A percentile compares a stretch with the other conserved stretches of the same genome.
phyloP scores from a whole-genome alignment of 2,888 invertebrate genomes.

The Synanthedon vespiformis region DNA sequence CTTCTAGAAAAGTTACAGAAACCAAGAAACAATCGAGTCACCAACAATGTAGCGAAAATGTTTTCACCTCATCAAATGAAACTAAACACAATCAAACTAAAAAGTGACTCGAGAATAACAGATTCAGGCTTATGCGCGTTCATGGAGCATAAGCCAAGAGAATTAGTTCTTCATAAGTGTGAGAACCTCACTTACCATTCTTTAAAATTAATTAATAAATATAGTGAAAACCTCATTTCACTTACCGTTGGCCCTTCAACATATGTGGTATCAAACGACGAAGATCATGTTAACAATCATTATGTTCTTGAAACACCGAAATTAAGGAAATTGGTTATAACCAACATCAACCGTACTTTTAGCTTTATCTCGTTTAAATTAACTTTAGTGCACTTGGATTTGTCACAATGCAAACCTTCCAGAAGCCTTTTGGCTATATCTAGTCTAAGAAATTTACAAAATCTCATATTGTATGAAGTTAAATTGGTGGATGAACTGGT shows the following conservation, averaged over 20 bases:
- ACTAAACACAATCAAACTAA: slow-evolving; percentile 76
- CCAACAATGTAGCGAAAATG: slow-evolving; percentile 77
- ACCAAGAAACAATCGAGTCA: slow-evolving; percentile 52
- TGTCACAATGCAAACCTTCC: slow-evolving; percentile 75
- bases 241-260: slow-evolving; percentile 79
- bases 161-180: slow-evolving; percentile 83
- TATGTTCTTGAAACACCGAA: slow-evolving; percentile 72
- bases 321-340: slow-evolving; percentile 70
- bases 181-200: slow-evolving; percentile 73
- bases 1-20: slow-evolving; percentile 72
- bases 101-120: slow-evolving; percentile 75
- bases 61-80: slow-evolving; percentile 79
- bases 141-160: slow-evolving; percentile 78
- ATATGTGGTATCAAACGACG: slow-evolving; percentile 70
- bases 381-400: slow-evolving; percentile 76
- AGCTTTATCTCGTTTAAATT: slow-evolving; percentile 70
- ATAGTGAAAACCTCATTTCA: slow-evolving; percentile 76
- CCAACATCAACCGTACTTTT: slow-evolving; percentile 57
- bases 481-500: slow-evolving; percentile 73
- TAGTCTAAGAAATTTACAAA: slow-evolving; percentile 75
- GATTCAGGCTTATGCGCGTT: slow-evolving; percentile 78
- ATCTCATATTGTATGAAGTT: slow-evolving; percentile 86
- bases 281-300: slow-evolving; percentile 41
- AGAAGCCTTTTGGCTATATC: slow-evolving; percentile 76
- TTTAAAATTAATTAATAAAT: slow-evolving; percentile 75